Conservation (phyloP, 2,888 invertebrate genomes). For the Byasa hedistus region DNA sequence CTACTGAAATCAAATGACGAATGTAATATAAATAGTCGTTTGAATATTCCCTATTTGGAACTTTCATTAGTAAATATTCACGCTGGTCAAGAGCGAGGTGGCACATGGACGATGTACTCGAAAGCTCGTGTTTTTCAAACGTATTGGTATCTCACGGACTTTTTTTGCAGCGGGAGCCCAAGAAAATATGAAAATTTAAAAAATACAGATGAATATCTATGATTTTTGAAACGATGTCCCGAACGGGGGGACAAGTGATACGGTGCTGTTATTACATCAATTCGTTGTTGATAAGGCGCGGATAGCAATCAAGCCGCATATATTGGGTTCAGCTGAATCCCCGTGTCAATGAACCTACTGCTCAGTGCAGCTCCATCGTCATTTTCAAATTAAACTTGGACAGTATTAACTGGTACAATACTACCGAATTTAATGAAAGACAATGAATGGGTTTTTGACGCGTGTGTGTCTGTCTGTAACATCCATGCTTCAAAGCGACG, state of each 20-base stretch:
- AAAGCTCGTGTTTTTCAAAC: too few species aligned
- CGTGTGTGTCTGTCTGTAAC: too few species aligned
- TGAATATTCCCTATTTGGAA: too few species aligned
- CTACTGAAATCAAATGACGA: too few species aligned
- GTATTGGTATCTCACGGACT: too few species aligned
- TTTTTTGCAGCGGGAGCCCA: background rate
- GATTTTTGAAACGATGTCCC: slow-evolving; percentile 35
- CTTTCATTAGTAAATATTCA: too few species aligned
- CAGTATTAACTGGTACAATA: background rate
- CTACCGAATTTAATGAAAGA: slow-evolving; percentile 4
- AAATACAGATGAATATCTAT: slow-evolving; percentile 21
- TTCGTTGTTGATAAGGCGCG: slow-evolving; percentile 65
- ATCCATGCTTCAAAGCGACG: too few species aligned
- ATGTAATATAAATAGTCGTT: too few species aligned
- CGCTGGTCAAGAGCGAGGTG: too few species aligned
- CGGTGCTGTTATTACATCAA: slow-evolving; percentile 65
- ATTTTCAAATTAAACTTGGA: slow-evolving; percentile 1
- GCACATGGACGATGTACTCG: too few species aligned
- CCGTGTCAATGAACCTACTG: slow-evolving; percentile 46
- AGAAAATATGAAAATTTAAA: background rate
- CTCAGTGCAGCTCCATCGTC: slow-evolving; percentile 24
- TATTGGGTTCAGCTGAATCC: slow-evolving; percentile 66
- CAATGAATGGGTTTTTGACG: too few species aligned
- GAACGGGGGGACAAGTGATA: slow-evolving; percentile 54
- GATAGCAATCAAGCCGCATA: slow-evolving; percentile 62